A percentile compares a stretch with the other conserved stretches of the same genome.
Evolutionary conservation across 2,113 vertebrate species (phyloP).

Genomic region (Zosterops japonicus): DNA sequence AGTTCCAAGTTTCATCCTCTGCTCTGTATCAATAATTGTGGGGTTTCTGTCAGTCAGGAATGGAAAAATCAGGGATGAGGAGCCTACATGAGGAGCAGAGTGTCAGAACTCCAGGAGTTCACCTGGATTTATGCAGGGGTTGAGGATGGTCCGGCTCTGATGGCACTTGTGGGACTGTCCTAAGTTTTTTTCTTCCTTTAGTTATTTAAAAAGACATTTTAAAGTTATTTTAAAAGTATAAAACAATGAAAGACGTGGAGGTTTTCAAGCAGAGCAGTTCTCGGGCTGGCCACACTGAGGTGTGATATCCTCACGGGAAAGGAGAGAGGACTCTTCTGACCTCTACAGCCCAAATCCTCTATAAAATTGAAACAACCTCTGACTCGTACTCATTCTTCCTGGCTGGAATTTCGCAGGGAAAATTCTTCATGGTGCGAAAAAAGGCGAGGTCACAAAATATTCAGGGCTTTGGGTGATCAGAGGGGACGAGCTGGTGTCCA

Average conservation of each 20-base stretch:
- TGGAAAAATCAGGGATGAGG: not conserved
- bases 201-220: not conserved
- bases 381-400: not conserved
- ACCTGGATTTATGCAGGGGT: not conserved
- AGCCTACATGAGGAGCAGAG: not conserved
- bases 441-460: not conserved
- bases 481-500: not conserved
- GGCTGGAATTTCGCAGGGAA: not conserved
- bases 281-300: conserved; percentile 4
- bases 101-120: not conserved
- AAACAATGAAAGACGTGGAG: not conserved
- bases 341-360: not conserved
- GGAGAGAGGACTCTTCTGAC: not conserved
- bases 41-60: not conserved
- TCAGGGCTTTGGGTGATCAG: fast-evolving
- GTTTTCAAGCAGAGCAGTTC: not conserved
- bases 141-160: not conserved
- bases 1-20: not conserved
- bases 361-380: not conserved
- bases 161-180: not conserved
- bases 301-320: not conserved
- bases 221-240: not conserved
- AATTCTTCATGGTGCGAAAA: fast-evolving
- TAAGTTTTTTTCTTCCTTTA: not conserved
- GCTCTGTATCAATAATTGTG: not conserved